These are phyloP conservation scores for Anthopleura xanthogrammica DNA, from an alignment of 92 coral and sea anemone genomes.

Conservation along the genomic window DNA sequence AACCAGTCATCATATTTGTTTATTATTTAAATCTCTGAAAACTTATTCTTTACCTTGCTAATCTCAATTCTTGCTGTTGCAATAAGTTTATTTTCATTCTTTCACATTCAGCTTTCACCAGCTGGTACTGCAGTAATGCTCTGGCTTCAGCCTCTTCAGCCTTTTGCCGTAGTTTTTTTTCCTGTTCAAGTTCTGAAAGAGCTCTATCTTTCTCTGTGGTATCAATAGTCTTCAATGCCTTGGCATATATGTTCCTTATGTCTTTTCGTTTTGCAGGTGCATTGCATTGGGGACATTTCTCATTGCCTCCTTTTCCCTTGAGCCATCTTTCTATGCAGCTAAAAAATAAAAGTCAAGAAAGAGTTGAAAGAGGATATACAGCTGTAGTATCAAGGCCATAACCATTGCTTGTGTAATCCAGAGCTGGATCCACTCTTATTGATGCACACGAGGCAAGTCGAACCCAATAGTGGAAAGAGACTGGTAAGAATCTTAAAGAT, in stretches of 20 bases:
- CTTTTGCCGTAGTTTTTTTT: slow-evolving; percentile 62
- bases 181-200: slow-evolving; percentile 71
- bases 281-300: slow-evolving; percentile 96
- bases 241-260: slow-evolving; percentile 84
- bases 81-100: slow-evolving; percentile 59
- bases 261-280: slow-evolving; percentile 80
- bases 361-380: not conserved
- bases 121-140: slow-evolving; percentile 76
- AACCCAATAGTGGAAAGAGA: too few relatives aligned
- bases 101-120: slow-evolving; percentile 81
- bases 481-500: too few relatives aligned
- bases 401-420: too few relatives aligned
- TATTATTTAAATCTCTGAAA: too few relatives aligned
- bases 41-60: slow-evolving; percentile 47
- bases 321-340: slow-evolving; percentile 95
- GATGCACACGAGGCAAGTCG: too few relatives aligned
- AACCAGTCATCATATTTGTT: too few relatives aligned
- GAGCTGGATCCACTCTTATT: too few relatives aligned
- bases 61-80: slow-evolving; percentile 66
- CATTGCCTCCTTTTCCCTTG: slow-evolving; percentile 64
- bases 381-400: not conserved
- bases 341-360: not conserved
- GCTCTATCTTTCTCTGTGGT: slow-evolving; percentile 89
- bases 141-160: slow-evolving; percentile 93
- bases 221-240: slow-evolving; percentile 79